Conservation (phyloP, 1,140 invertebrate species). For the Cydia amplana region DNA sequence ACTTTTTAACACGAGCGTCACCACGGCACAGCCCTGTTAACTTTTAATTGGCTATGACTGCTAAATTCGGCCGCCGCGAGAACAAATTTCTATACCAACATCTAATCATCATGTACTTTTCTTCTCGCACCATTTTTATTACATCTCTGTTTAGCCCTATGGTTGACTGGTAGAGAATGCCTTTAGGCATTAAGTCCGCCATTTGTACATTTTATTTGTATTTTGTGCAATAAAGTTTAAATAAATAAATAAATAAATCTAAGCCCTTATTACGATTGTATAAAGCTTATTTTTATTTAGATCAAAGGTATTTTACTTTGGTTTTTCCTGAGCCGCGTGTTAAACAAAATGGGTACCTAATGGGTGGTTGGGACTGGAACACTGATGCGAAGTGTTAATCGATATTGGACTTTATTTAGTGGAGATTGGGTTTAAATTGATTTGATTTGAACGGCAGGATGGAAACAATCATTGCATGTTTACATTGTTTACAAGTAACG, state of each 20-base stretch:
- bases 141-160: no score
- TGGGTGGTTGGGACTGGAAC: not conserved
- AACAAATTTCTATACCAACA: not conserved
- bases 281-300: not conserved
- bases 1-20: not conserved
- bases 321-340: not conserved
- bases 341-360: not conserved
- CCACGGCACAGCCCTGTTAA: not conserved
- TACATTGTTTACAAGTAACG: not conserved
- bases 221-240: no score
- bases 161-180: no score
- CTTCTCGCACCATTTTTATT: no score
- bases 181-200: no score
- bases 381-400: not conserved
- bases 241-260: no score
- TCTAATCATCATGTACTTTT: no score
- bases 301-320: not conserved
- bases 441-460: not conserved
- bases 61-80: not conserved
- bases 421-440: not conserved
- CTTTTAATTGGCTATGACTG: not conserved
- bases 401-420: not conserved
- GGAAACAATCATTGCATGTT: constrained; percentile 1
- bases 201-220: no score
- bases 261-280: not conserved